Evolutionary conservation across 1,140 invertebrate genomes (phyloP).

Genomic region (Heliconius eleuchia): DNA sequence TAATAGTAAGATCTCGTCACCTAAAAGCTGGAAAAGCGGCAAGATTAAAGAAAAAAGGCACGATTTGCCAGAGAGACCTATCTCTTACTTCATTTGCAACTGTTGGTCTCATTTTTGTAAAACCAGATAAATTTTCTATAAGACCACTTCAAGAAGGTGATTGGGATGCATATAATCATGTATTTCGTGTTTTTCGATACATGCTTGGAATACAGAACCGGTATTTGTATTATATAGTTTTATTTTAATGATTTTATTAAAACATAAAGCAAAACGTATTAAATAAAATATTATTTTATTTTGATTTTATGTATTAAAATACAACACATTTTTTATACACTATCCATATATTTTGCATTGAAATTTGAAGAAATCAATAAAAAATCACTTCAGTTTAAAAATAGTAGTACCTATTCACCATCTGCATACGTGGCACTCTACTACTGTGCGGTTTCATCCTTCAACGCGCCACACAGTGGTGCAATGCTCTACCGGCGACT

Average conservation of each 20-base stretch:
- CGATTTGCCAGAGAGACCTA: conserved; percentile 89
- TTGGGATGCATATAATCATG: conserved; percentile 86
- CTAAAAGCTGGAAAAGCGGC: conserved; percentile 80
- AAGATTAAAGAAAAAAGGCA: conserved; percentile 62
- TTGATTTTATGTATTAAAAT: too few species aligned
- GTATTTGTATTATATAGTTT: conserved; percentile 54
- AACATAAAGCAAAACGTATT: too few species aligned
- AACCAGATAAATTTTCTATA: conserved; percentile 84
- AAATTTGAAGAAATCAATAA: too few species aligned
- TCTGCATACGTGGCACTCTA: too few species aligned
- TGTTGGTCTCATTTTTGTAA: conserved; percentile 87
- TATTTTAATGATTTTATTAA: neutral
- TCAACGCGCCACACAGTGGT: too few species aligned
- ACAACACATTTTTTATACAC: too few species aligned
- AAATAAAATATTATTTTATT: too few species aligned
- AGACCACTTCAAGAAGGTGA: conserved; percentile 38
- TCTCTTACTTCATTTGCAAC: conserved; percentile 91
- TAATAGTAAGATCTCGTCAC: conserved; percentile 84
- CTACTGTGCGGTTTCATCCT: too few species aligned
- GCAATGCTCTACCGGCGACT: too few species aligned
- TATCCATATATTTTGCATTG: too few species aligned
- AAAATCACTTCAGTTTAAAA: too few species aligned
- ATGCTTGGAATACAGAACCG: conserved; percentile 90
- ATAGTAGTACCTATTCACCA: too few species aligned
- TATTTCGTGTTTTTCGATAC: conserved; percentile 88